These are phyloP conservation scores for Sylvietta virens DNA, from an alignment of 2,113 vertebrate genomes.

Conservation along the genomic window DNA sequence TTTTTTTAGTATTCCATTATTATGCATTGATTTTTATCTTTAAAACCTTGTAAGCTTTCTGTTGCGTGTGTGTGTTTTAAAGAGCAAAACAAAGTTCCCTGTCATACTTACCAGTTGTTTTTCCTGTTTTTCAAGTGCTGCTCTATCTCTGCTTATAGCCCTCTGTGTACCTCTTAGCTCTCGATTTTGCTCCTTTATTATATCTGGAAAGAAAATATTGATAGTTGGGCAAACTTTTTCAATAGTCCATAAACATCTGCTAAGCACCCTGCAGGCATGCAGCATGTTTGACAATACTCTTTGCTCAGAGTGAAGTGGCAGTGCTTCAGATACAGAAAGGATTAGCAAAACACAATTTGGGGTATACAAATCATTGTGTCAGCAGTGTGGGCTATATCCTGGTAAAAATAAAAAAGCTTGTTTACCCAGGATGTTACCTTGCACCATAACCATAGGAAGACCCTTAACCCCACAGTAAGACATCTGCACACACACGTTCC, in stretches of 20 bases:
- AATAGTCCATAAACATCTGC: background rate
- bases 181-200: slow-evolving; percentile 94
- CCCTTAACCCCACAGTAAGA: background rate
- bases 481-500: background rate
- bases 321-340: background rate
- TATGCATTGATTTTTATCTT: background rate
- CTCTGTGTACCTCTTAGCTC: slow-evolving; percentile 96
- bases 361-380: background rate
- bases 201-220: slow-evolving; percentile 77
- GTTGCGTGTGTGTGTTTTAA: background rate
- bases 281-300: background rate
- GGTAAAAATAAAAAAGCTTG: background rate
- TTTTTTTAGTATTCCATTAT: background rate
- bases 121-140: slow-evolving; percentile 93
- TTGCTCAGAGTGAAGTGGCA: background rate
- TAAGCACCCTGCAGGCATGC: background rate
- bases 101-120: slow-evolving; percentile 90
- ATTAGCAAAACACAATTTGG: background rate
- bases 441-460: background rate
- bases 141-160: slow-evolving; percentile 90
- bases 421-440: background rate
- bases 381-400: background rate
- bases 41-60: background rate
- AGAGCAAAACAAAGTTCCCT: slow-evolving; percentile 26
- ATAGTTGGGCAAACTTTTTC: slow-evolving; percentile 17